Evolutionary conservation across 2,797 vertebrate genomes (phyloP).

Genomic region (Siniperca undulata): DNA sequence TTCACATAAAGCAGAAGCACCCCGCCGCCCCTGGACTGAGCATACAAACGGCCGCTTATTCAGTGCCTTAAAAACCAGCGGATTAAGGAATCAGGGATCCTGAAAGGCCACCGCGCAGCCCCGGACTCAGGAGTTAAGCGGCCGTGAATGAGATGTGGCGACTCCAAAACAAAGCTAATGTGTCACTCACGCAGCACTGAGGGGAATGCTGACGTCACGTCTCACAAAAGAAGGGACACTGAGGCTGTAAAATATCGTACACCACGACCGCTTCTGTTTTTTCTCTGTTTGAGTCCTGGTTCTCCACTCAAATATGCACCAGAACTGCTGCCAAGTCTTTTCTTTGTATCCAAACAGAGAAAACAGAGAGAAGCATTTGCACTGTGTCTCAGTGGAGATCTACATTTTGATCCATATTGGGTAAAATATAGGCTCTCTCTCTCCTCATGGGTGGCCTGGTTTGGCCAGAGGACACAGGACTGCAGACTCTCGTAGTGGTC

Average conservation of each 20-base stretch:
- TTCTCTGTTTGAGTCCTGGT: slow-evolving; percentile 11
- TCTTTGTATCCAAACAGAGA: slow-evolving; percentile 17
- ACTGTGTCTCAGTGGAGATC: slow-evolving; percentile 1
- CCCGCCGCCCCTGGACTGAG: slow-evolving; percentile 34
- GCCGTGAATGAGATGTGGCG: slow-evolving; percentile 73
- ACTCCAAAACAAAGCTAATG: slow-evolving; percentile 74
- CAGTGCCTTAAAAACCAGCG: slow-evolving; percentile 53
- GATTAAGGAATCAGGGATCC: slow-evolving; percentile 75
- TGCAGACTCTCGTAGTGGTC: slow-evolving; percentile 73
- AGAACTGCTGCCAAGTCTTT: slow-evolving; percentile 35
- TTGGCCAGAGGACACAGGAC: slow-evolving; percentile 66
- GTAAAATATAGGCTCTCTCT: slow-evolving; percentile 43
- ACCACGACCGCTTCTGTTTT: not conserved
- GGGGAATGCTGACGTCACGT: slow-evolving; percentile 65
- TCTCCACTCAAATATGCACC: slow-evolving; percentile 27
- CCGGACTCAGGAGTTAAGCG: slow-evolving; percentile 72
- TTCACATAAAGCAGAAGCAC: slow-evolving; percentile 59
- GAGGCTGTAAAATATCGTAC: slow-evolving; percentile 46
- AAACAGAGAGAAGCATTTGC: slow-evolving; percentile 31
- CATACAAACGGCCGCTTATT: slow-evolving; percentile 65
- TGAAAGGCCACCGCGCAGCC: slow-evolving; percentile 60
- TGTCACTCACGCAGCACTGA: slow-evolving; percentile 60
- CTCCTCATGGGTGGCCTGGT: slow-evolving; percentile 78
- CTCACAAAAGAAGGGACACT: slow-evolving; percentile 49
- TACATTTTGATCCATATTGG: slow-evolving; percentile 58